These are phyloP conservation scores for Tipula lateralis DNA, from an alignment of 2,888 invertebrate genomes.

Conservation along the genomic window DNA sequence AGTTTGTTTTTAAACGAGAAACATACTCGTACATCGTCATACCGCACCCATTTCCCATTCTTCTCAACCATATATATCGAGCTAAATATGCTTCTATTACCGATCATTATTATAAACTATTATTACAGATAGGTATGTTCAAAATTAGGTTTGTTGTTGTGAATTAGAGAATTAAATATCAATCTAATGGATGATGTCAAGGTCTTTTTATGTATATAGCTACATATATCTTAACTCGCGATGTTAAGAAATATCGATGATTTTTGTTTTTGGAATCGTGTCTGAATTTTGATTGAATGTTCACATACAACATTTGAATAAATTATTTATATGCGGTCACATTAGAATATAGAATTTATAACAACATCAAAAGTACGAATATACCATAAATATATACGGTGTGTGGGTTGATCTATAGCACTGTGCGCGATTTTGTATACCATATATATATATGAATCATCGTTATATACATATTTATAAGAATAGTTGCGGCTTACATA, in stretches of 20 bases:
- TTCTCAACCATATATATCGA: neutral
- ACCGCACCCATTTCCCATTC: neutral
- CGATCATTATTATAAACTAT: slow-evolving; percentile 9
- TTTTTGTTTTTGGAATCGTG: neutral
- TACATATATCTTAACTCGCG: neutral
- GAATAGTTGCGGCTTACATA: too few species aligned
- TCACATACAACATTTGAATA: neutral
- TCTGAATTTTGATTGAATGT: slow-evolving; percentile 2
- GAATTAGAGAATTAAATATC: slow-evolving; percentile 20
- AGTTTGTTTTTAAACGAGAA: neutral
- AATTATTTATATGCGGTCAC: neutral
- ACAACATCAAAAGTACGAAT: neutral
- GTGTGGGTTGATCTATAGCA: neutral
- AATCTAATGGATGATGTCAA: slow-evolving; percentile 19
- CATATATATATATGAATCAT: neutral
- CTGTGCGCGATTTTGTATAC: neutral
- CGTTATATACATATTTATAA: neutral
- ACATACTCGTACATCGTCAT: neutral
- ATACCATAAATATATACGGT: neutral
- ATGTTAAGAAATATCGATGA: neutral
- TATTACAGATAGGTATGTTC: neutral
- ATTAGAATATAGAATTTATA: neutral
- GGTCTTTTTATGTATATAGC: neutral
- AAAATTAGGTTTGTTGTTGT: neutral
- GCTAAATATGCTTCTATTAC: slow-evolving; percentile 11